Base-by-base conservation (phyloP, 2,888 invertebrate species). In the Acanthosepion pharaonis region DNA sequence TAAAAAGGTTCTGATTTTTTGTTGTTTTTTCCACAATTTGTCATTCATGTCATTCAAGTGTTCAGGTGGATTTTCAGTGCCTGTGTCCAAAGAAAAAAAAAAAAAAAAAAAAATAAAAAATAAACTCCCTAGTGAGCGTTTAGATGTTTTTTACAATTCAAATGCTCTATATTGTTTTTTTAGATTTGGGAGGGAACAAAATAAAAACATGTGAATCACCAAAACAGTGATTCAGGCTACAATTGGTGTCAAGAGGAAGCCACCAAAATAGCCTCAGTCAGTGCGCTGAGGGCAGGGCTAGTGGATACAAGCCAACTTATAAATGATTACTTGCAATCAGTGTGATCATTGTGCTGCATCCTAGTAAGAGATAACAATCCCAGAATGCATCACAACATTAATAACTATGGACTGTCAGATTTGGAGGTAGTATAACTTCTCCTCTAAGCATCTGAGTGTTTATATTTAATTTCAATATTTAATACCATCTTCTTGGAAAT, bases 361-460 rank as follows among this genome's bases (percentile, higher is more conserved):
- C 78, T 78, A n/a, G 78, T 9, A n/a, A 78, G 78, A 78, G 78
- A n/a, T 78, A 78, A 78, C 78, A 78, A 78, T 78, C 78, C 78
- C 78, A 78, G 78, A 78, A 78, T 78, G 78, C 78, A 78, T 78
- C 78, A 78, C 78, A 78, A 78, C n/a, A 78, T 78, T 78, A 78
- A 78, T 78, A 78, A 78, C 78, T 78, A 78, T 78, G 78, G 78
- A 78, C 78, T 78, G 78, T 78, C 78, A 78, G 78, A n/a, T 78
- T 78, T 78, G 78, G 78, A 78, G 78, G 78, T 78, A 78, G 78
- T n/a, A 78, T 11, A 78, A 78, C n/a, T 78, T 78, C 11, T 15
- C 78, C 78, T 78, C 78, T n/a, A 78, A 78, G n/a, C 78, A 78
- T 78, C 78, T 78, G 78, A 78, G 78, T 78, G 78, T 78, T 78